These are phyloP conservation scores for Drosophila azteca DNA, from an alignment of 1,140 invertebrate genomes.

Conservation along the genomic window DNA sequence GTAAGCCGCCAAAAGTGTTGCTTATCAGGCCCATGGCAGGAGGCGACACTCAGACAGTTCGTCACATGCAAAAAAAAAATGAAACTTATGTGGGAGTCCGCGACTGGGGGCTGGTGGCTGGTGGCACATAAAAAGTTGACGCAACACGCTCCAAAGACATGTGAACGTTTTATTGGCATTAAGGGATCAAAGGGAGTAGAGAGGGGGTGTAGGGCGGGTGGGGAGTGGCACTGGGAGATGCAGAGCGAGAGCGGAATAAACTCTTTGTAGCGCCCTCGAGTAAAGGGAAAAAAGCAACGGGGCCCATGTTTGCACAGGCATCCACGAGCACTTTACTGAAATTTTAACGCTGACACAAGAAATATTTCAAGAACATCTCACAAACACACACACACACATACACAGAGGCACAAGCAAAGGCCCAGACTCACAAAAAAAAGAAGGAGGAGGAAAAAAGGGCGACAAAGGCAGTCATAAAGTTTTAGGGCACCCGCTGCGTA, in stretches of 20 bases:
- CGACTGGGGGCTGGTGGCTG: not conserved
- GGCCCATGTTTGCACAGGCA: slow-evolving; percentile 69
- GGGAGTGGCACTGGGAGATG: slow-evolving; percentile 1
- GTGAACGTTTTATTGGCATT: slow-evolving; percentile 81
- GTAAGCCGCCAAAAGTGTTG: slow-evolving; percentile 63
- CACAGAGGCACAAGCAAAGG: not conserved
- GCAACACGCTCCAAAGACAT: slow-evolving; percentile 74
- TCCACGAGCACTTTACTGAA: slow-evolving; percentile 65
- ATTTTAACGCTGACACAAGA: slow-evolving; percentile 81
- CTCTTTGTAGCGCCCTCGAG: slow-evolving; percentile 75
- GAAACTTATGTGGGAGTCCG: slow-evolving; percentile 24
- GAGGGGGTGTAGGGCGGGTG: not conserved
- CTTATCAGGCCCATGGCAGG: slow-evolving; percentile 41
- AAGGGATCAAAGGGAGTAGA: slow-evolving; percentile 71
- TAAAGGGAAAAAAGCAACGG: slow-evolving; percentile 45
- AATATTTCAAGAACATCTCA: slow-evolving; percentile 65
- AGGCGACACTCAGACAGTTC: slow-evolving; percentile 52
- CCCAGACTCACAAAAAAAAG: slow-evolving; percentile 15
- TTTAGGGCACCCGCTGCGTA: slow-evolving; percentile 71
- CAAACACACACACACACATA: slow-evolving; percentile 39
- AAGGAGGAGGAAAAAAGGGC: slow-evolving; percentile 24
- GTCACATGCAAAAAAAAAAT: slow-evolving; percentile 75
- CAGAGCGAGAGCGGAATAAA: slow-evolving; percentile 25
- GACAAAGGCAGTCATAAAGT: slow-evolving; percentile 64
- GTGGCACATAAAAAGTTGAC: slow-evolving; percentile 68